Conservation (phyloP, 2,797 vertebrate genomes). For the Hydrolagus colliei region DNA sequence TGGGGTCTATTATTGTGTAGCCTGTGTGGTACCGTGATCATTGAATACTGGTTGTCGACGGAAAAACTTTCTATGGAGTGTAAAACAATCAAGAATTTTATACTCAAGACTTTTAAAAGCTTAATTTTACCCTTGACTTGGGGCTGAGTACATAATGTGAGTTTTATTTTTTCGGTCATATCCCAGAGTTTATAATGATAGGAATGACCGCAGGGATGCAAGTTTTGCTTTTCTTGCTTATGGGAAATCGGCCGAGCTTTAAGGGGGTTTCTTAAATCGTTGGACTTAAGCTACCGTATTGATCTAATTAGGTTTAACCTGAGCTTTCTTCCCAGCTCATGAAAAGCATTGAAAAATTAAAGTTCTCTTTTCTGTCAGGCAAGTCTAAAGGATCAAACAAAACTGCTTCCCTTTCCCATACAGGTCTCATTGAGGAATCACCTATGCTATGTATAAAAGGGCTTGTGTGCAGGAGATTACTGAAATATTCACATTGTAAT, state of each 20-base stretch:
- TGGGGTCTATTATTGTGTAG: not conserved
- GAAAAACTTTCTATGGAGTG: not conserved
- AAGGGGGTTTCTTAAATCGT: not conserved
- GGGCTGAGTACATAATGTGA: not conserved
- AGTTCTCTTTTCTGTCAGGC: not conserved
- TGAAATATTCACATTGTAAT: slow-evolving; percentile 5
- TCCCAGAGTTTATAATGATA: not conserved
- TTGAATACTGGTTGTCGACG: slow-evolving; percentile 1
- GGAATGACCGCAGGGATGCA: too few species aligned
- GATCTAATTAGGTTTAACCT: not conserved
- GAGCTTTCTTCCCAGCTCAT: not conserved
- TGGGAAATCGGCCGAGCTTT: not conserved
- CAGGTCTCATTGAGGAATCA: slow-evolving; percentile 20
- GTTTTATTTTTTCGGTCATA: slow-evolving; percentile 2
- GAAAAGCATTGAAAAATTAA: not conserved
- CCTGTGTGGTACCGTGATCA: too few species aligned
- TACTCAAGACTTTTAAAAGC: not conserved
- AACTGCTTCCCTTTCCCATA: slow-evolving; percentile 20
- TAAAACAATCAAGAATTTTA: not conserved
- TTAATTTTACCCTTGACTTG: too few species aligned
- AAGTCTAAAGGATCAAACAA: not conserved
- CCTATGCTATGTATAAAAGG: slow-evolving; percentile 25
- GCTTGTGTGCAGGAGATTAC: slow-evolving; percentile 11
- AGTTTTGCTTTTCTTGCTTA: not conserved
- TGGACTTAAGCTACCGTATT: not conserved